Base-by-base conservation (phyloP, 2,888 invertebrate species). In the Oligia latruncula region DNA sequence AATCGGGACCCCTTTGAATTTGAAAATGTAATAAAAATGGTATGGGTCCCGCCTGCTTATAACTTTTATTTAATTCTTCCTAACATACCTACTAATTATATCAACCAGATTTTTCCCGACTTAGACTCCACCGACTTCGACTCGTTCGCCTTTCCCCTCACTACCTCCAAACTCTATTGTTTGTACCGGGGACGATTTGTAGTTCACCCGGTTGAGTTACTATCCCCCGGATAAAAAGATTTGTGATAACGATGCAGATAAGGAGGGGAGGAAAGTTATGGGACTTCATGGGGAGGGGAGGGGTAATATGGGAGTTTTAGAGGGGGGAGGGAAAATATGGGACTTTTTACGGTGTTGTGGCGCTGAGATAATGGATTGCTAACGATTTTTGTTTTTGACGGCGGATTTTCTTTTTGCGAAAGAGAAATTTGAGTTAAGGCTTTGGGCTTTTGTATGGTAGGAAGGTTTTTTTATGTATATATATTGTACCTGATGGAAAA, bases 211-310 rank as follows among this genome's bases (percentile, higher is more conserved):
- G 68, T 68, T 83, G 88, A 81, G 86, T 81, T 74, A 88, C 79
- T 80, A 78, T 71, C 55, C 64, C 66, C 60, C 67, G 87, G 89
- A 90, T 87, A 80, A 89, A 89, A 90, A 89, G 88, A 89, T 89
- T 89, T 89, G 89, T 85, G 88, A 89, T 89, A 90, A 90, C 90
- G 88, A 88, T 87, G 78, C 79, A 77, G 89, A 83, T 82, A 82
- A 88, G 86, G 74, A 81, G 79, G 77, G 85, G 73, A 75, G 29
- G 71, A 78, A 70, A 84, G 71, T 78, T 87, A 84, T 78, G 78
- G 84, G 70, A 60, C 35, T 71, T 68, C 43, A 23, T 58, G 52
- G 58, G 73, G 68, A 35, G 29, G 46, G 15, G n/a, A 23, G 62
- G 46, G 75, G 67, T 46, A 76, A 77, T 76, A 49, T 76, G 60